Conservation (phyloP, 2,888 invertebrate genomes). For the Sympetrum striolatum region DNA sequence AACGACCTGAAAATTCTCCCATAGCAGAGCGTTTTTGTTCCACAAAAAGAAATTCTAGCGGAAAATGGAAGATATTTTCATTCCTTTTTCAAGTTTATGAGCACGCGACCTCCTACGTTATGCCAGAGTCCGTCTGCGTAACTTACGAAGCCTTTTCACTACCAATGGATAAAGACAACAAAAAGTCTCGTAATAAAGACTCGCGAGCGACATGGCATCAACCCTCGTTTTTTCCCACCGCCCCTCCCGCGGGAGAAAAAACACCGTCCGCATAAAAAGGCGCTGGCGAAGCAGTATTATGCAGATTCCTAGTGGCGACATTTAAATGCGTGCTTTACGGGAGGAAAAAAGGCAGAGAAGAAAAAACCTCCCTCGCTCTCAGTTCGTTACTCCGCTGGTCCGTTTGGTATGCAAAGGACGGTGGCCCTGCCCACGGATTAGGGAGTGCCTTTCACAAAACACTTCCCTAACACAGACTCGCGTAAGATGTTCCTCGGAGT, state of each 20-base stretch:
- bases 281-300: background rate
- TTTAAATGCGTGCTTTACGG: constrained; percentile 38
- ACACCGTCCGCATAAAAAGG: background rate
- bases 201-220: background rate
- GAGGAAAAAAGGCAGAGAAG: background rate
- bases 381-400: constrained; percentile 1
- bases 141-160: constrained; percentile 14
- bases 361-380: background rate
- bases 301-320: background rate
- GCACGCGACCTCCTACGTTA: constrained; percentile 25
- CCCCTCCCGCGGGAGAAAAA: background rate
- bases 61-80: background rate
- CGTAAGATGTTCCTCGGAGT: background rate
- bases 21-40: background rate
- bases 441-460: constrained; percentile 5
- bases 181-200: constrained; percentile 17
- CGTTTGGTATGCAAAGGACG: constrained; percentile 28
- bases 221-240: background rate
- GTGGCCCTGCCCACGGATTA: constrained; percentile 37
- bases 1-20: background rate
- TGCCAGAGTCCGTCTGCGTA: background rate
- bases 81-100: background rate
- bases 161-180: constrained; percentile 8
- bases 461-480: background rate
- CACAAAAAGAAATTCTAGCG: background rate